Conservation (phyloP, 30 jellyfish, hydroid and myxozoan genomes). For the Calvadosia cruxmelitensis region DNA sequence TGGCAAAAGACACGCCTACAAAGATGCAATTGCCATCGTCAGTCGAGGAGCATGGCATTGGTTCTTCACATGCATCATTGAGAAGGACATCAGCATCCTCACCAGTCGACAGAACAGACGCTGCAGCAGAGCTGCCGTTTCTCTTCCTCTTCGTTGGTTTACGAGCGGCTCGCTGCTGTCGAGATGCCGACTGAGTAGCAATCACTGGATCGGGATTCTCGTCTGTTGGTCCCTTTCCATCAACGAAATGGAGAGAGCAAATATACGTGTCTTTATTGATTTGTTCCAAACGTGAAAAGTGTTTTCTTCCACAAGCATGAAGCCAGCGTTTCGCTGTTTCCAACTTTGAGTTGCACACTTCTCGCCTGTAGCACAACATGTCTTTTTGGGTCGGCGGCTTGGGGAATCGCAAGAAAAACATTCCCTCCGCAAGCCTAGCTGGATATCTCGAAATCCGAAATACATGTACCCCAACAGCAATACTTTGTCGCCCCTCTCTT, state of each 20-base stretch:
- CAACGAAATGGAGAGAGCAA: constrained; percentile 21
- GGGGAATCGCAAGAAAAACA: constrained; percentile 22
- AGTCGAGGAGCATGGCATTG: background rate
- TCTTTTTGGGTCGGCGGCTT: constrained; percentile 36
- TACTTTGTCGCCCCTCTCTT: too few species aligned
- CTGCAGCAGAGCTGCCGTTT: too few species aligned
- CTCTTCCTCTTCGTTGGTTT: too few species aligned
- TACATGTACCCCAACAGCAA: constrained; percentile 34
- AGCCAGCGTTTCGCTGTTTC: constrained; percentile 27
- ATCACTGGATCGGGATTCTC: constrained; percentile 36
- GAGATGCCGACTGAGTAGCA: background rate
- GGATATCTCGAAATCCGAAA: constrained; percentile 26
- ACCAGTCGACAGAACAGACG: background rate
- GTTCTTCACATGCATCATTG: background rate
- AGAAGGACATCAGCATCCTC: background rate
- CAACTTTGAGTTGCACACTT: constrained; percentile 3
- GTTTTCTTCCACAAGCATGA: constrained; percentile 48
- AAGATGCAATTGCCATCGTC: background rate
- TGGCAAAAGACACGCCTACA: background rate
- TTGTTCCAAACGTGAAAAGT: constrained; percentile 17
- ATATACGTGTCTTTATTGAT: constrained; percentile 30
- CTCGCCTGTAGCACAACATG: constrained; percentile 14
- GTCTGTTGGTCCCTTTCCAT: constrained; percentile 26
- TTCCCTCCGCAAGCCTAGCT: constrained; percentile 22
- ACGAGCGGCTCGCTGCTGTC: background rate